Evolutionary conservation across 2,888 invertebrate species (phyloP).

Genomic region (Macropis europaea): DNA sequence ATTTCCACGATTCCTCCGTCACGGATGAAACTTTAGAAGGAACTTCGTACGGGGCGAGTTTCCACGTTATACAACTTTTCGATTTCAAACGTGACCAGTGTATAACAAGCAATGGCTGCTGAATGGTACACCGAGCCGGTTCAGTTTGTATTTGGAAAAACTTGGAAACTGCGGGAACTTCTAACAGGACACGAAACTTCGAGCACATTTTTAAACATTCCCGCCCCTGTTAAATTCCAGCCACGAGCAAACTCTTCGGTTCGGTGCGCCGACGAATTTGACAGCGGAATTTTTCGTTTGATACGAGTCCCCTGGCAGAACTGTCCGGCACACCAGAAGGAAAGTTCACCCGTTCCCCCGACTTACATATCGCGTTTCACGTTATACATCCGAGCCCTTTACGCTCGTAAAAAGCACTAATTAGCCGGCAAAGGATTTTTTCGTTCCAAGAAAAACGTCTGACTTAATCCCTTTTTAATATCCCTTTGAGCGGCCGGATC

Average conservation of each 20-base stretch:
- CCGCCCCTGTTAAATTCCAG: background rate
- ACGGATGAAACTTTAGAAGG: background rate
- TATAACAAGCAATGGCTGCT: slow-evolving; percentile 17
- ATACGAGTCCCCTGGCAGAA: background rate
- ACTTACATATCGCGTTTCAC: background rate
- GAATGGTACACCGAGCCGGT: slow-evolving; percentile 2
- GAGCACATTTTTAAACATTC: slow-evolving; percentile 13
- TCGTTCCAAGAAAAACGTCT: no score
- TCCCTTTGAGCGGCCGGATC: no score
- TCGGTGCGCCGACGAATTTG: background rate
- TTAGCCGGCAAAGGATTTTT: no score
- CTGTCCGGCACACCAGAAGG: background rate
- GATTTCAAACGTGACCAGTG: slow-evolving; percentile 43
- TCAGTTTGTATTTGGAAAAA: slow-evolving; percentile 39
- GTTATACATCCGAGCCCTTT: no score
- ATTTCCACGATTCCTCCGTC: background rate
- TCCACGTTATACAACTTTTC: slow-evolving; percentile 31
- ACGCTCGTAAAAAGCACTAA: background rate
- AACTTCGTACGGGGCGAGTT: slow-evolving; percentile 11
- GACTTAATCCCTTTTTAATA: no score
- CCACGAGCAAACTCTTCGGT: slow-evolving; percentile 6
- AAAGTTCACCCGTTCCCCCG: background rate
- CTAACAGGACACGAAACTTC: slow-evolving; percentile 21
- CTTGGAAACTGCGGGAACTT: slow-evolving; percentile 25
- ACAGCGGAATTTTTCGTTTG: background rate